Percentiles rank a stretch among this genome's conserved stretches.
Evolutionary conservation across 2,113 vertebrate species (phyloP).

Genomic region (Electrona antarctica): DNA sequence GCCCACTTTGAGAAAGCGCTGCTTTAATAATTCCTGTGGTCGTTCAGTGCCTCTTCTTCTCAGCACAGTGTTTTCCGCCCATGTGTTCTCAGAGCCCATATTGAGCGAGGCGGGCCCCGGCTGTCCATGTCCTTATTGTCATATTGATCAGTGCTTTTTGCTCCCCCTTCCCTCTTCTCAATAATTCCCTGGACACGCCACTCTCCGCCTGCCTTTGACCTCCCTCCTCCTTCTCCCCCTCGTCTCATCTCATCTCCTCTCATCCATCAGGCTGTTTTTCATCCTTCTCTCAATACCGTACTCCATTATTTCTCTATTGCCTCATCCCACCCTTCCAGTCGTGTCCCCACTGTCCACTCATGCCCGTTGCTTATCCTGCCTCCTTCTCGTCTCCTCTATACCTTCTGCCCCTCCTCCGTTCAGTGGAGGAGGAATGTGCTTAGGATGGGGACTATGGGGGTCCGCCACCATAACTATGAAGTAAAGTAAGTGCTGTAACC

Average conservation of each 20-base stretch:
- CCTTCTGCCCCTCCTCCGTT: constrained; percentile 38
- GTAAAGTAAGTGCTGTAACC: constrained; percentile 49
- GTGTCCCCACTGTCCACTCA: neutral
- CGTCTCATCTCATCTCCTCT: neutral
- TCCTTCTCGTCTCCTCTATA: constrained; percentile 8
- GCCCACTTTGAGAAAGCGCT: neutral
- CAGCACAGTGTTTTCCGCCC: constrained; percentile 19
- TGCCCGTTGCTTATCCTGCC: neutral
- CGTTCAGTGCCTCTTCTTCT: constrained; percentile 16
- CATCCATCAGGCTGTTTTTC: constrained; percentile 8
- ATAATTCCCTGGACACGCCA: constrained; percentile 43
- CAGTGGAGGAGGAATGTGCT: constrained; percentile 59
- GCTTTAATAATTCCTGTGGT: constrained; percentile 17
- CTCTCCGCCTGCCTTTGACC: constrained; percentile 43
- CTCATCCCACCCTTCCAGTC: neutral
- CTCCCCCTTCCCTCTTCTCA: constrained; percentile 15
- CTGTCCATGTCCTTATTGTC: constrained; percentile 37
- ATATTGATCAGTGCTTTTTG: constrained; percentile 48
- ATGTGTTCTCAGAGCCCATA: constrained; percentile 26
- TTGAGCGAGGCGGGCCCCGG: constrained; percentile 23
- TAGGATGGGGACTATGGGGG: constrained; percentile 50
- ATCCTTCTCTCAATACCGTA: constrained; percentile 25
- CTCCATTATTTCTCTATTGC: neutral
- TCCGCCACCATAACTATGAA: constrained; percentile 51
- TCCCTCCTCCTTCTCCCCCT: constrained; percentile 18